These are phyloP conservation scores for Hydrochoerus hydrochaeris DNA, from an alignment of 2,113 vertebrate genomes.

Conservation along the genomic window DNA sequence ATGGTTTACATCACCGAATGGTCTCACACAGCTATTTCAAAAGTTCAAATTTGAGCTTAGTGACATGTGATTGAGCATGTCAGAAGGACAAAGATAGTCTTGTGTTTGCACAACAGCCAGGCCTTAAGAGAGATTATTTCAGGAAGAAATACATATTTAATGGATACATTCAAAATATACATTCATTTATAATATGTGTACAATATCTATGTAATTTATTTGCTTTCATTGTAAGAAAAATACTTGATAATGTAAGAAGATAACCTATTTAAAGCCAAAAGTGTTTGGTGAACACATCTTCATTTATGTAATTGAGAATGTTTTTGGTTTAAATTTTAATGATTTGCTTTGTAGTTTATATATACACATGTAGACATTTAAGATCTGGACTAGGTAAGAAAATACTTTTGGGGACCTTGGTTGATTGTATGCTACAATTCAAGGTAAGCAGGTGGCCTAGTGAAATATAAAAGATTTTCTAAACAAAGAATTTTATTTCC, in stretches of 20 bases:
- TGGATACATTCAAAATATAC: not conserved
- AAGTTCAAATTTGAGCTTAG: slow-evolving; percentile 59
- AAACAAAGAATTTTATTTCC: slow-evolving; percentile 86
- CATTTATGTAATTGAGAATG: slow-evolving; percentile 36
- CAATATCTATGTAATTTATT: not conserved
- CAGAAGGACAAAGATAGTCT: slow-evolving; percentile 13
- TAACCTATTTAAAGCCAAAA: not conserved
- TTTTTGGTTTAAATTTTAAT: slow-evolving; percentile 19
- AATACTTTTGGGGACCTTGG: slow-evolving; percentile 50
- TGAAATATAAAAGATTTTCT: slow-evolving; percentile 81
- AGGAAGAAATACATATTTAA: not conserved
- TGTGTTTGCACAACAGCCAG: not conserved
- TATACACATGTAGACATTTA: not conserved
- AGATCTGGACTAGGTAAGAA: not conserved
- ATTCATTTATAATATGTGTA: not conserved
- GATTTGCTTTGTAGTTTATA: not conserved
- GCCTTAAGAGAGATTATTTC: slow-evolving; percentile 39
- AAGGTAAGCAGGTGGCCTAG: slow-evolving; percentile 85
- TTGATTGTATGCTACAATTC: slow-evolving; percentile 79
- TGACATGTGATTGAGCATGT: slow-evolving; percentile 8
- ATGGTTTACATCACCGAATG: slow-evolving; percentile 2
- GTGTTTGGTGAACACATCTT: not conserved
- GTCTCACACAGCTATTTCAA: not conserved
- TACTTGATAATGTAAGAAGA: not conserved
- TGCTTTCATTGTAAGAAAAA: slow-evolving; percentile 51